Base-by-base conservation (phyloP, 1,140 invertebrate species). In the Tetragonula clypearis region DNA sequence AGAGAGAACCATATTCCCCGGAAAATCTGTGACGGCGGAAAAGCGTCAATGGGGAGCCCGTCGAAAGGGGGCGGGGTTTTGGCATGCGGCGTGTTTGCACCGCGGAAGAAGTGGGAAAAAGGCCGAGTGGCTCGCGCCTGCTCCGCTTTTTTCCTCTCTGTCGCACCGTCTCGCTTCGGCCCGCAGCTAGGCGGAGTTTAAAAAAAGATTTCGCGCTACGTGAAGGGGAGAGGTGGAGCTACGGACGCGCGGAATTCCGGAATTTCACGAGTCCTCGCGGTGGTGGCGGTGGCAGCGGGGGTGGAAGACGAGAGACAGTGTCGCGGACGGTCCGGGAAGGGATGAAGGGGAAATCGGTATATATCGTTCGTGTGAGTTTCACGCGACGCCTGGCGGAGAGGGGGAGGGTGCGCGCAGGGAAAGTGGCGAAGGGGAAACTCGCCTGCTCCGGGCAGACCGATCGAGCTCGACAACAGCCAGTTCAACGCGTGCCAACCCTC, bases 401-500 rank as follows among this genome's bases (percentile, higher is more conserved):
- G 68, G 75, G 49, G 65, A 65, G 35, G 30, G 55, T 26, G 26
- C 55, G 76, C 82, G 88, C 78, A 85, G 85, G 91, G 90, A 90
- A 92, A 90, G 89, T 89, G 90, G 87, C 91, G 92, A 90, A 92
- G 93, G 91, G 90, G 91, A 93, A 89, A 87, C 81, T 84, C 72
- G 71, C 68, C 69, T 72, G 92, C 87, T 90, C 82, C 88, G 86
- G 76, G 83, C 87, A 73, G 86, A 91, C 88, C 84, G 92, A 91
- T 91, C 92, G 87, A 91, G 90, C 87, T 87, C 89, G 89, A 88
- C 87, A 84, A 89, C 78, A 90, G 92, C 90, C 92, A 94, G 93
- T 94, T 88, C 87, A 89, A 93, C 92, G 92, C 92, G 93, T 92
- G 91, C 81, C 89, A 92, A 91, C 87, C 89, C 88, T 90, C 90